Evolutionary conservation across 2,888 invertebrate genomes (phyloP).

Genomic region (Monoplex corrugatus): DNA sequence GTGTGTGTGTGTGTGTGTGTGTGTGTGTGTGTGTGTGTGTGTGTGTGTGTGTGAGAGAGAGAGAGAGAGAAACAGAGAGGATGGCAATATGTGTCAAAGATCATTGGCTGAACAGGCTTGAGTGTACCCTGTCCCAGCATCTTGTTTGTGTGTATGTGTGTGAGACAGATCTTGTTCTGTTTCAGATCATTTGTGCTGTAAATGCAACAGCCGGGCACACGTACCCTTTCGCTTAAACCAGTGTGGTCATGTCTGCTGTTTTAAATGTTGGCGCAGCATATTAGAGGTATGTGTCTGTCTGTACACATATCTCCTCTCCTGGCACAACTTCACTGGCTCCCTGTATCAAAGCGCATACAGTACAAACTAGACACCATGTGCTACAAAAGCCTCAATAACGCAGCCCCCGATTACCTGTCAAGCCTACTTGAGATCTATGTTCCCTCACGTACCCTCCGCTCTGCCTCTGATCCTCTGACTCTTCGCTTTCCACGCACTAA

Average conservation of each 20-base stretch:
- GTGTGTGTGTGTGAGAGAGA: slow-evolving; percentile 16
- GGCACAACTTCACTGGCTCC: too few relatives aligned
- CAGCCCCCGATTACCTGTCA: neutral
- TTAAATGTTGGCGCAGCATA: slow-evolving; percentile 75
- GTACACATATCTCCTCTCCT: neutral
- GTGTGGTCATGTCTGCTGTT: slow-evolving; percentile 77
- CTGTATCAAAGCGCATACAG: too few relatives aligned
- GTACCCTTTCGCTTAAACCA: slow-evolving; percentile 67
- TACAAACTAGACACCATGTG: neutral
- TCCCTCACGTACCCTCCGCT: neutral
- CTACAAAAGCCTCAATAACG: neutral
- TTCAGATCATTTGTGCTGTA: slow-evolving; percentile 67
- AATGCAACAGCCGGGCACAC: slow-evolving; percentile 67
- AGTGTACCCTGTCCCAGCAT: too few relatives aligned
- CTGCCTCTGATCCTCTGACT: too few relatives aligned
- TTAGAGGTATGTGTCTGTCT: slow-evolving; percentile 66
- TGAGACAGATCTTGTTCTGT: neutral
- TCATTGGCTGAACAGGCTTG: neutral
- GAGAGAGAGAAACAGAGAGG: neutral
- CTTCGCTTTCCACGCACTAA: too few relatives aligned
- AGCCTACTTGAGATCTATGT: neutral
- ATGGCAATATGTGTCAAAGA: neutral
- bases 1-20: slow-evolving; percentile 7
- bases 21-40: slow-evolving; percentile 29
- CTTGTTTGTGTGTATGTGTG: slow-evolving; percentile 15